Evolutionary conservation across 2,113 vertebrate genomes (phyloP).

Genomic region (Plecotus auritus): DNA sequence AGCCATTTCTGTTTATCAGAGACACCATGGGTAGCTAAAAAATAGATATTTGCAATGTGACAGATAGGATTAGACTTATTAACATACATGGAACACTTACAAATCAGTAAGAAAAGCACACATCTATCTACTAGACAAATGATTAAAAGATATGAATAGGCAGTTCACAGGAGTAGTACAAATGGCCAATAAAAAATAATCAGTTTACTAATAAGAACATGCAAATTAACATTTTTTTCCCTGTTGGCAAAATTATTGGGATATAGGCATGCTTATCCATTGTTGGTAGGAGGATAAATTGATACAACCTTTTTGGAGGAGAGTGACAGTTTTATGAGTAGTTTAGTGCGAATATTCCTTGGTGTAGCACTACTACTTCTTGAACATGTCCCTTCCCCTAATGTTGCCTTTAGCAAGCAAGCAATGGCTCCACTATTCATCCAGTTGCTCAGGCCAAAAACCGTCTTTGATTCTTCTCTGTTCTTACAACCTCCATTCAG

Average conservation of each 20-base stretch:
- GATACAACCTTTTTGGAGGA: background rate
- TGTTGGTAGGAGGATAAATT: background rate
- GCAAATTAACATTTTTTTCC: background rate
- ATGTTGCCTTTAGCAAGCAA: background rate
- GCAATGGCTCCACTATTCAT: background rate
- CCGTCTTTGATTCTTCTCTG: background rate
- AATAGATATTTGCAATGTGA: background rate
- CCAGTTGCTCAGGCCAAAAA: background rate
- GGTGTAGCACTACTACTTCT: background rate
- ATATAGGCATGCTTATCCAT: background rate
- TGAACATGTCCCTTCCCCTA: background rate
- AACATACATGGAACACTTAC: background rate
- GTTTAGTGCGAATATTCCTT: background rate
- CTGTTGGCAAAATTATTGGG: background rate
- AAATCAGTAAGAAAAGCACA: background rate
- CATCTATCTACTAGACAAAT: background rate
- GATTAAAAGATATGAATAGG: background rate
- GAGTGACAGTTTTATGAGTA: background rate
- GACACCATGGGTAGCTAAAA: background rate
- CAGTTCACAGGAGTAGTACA: background rate
- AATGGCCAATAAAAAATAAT: background rate
- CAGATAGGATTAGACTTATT: background rate
- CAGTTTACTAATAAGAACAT: background rate
- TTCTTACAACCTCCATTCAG: background rate
- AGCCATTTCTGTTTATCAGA: background rate